Conservation (phyloP, 2,797 vertebrate species). For the Alectoris magna region DNA sequence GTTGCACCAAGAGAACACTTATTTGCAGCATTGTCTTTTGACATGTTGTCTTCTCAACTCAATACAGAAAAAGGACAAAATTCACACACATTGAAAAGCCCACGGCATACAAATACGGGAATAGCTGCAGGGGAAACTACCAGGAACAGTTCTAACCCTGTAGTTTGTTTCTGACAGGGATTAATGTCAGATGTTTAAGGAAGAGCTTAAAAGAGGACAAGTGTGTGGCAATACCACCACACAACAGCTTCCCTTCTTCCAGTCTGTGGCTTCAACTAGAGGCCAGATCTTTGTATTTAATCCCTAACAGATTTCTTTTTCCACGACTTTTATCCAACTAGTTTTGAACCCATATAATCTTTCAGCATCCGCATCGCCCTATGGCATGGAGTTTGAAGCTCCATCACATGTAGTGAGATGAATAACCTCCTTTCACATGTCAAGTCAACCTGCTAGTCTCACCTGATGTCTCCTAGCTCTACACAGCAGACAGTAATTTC, state of each 20-base stretch:
- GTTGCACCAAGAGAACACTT: background rate
- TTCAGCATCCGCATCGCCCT: background rate
- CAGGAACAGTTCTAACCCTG: background rate
- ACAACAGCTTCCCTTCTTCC: background rate
- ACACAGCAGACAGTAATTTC: background rate
- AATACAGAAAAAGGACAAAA: background rate
- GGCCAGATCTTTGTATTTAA: background rate
- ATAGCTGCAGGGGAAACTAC: background rate
- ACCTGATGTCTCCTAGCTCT: background rate
- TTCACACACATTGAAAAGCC: background rate
- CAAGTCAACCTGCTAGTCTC: background rate
- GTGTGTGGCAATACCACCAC: background rate
- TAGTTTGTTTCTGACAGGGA: background rate
- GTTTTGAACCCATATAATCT: background rate
- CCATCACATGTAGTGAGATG: background rate
- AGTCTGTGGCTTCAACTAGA: background rate
- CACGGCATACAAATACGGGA: background rate
- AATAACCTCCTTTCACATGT: background rate
- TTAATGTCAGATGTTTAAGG: background rate
- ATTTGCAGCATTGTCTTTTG: background rate
- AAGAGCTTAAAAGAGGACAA: conserved; percentile 21
- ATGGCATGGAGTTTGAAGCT: background rate
- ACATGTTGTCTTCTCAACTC: background rate
- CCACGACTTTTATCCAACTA: background rate
- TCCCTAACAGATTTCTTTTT: background rate